phyloP scores from a whole-genome alignment of 64 coral and sea anemone species.

The Montipora efflorescens region DNA sequence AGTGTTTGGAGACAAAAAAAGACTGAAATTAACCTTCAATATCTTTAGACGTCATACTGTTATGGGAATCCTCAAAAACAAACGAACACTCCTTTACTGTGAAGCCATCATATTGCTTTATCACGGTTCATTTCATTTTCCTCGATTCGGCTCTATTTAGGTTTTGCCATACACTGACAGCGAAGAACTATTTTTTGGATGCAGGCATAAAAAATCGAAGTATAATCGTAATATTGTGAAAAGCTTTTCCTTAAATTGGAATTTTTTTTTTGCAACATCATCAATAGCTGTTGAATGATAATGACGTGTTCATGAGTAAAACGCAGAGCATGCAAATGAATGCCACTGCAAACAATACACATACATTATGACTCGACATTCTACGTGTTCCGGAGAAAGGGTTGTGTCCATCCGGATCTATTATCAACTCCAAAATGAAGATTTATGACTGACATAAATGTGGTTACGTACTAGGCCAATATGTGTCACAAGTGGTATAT shows the following conservation, averaged over 20 bases:
- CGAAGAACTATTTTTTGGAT: neutral
- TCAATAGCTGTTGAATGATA: neutral
- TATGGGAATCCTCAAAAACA: neutral
- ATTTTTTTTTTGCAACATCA: neutral
- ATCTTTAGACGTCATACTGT: neutral
- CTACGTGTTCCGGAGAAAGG: no score
- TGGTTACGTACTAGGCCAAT: no score
- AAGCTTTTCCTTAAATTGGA: neutral
- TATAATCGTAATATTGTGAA: neutral
- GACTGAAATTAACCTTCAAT: neutral
- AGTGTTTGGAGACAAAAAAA: neutral
- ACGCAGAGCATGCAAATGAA: neutral
- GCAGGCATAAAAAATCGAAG: neutral
- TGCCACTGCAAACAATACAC: neutral
- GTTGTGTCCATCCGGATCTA: no score
- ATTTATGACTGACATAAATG: no score
- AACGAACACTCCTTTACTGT: no score
- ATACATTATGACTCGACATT: no score
- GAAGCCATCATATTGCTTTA: neutral
- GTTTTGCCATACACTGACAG: neutral
- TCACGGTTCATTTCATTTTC: neutral
- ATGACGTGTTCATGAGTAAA: neutral
- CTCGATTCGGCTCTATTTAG: neutral
- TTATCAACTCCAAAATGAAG: no score
- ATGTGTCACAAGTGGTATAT: no score